Percentiles rank a stretch among this genome's conserved stretches.
Conservation (phyloP, 1,140 invertebrate species). For the Saccostrea glomerata region DNA sequence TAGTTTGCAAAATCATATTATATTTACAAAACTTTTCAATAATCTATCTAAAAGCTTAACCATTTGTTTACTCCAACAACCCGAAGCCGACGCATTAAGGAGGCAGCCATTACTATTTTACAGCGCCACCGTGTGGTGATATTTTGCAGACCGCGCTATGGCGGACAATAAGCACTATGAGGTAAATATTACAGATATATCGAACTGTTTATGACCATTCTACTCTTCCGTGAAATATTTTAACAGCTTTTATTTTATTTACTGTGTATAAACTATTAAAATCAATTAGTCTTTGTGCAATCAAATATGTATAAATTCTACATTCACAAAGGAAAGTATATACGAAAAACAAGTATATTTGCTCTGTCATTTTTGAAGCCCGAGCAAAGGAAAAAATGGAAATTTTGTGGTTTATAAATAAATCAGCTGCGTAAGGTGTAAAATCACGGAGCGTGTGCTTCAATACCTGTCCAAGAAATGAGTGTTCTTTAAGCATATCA, state of each 20-base stretch:
- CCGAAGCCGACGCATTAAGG: constrained; percentile 7
- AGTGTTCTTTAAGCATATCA: no score
- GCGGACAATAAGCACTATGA: constrained; percentile 40
- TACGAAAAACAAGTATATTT: not conserved
- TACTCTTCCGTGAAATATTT: constrained; percentile 13
- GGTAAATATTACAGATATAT: constrained; percentile 18
- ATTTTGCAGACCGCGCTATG: constrained; percentile 27
- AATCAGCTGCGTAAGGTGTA: not conserved
- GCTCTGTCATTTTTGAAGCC: not conserved
- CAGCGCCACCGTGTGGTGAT: constrained; percentile 26
- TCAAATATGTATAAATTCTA: no score
- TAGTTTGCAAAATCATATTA: no score
- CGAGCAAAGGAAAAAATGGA: not conserved
- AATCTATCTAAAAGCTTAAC: not conserved
- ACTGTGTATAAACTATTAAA: no score
- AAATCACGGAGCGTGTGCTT: not conserved
- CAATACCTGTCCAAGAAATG: no score
- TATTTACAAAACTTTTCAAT: not conserved
- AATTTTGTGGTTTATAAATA: constrained; percentile 16
- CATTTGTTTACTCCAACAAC: constrained; percentile 35
- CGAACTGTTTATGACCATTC: constrained; percentile 30
- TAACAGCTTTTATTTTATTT: not conserved
- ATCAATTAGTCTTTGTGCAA: no score
- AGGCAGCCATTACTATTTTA: constrained; percentile 28
- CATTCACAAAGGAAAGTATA: not conserved